Evolutionary conservation across 2,888 invertebrate genomes (phyloP).

Genomic region (Melinaea marsaeus): DNA sequence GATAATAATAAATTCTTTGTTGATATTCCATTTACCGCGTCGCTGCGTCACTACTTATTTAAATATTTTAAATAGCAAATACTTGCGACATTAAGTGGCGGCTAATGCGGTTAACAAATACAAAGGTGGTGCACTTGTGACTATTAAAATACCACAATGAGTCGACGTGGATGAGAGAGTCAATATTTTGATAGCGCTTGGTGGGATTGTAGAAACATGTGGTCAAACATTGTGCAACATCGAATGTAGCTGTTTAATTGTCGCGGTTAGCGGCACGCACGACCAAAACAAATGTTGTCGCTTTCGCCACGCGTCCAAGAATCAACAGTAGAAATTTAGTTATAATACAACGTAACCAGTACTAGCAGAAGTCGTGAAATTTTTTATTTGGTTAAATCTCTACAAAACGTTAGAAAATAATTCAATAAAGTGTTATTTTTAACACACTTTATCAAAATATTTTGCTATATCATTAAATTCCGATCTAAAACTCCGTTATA

Average conservation of each 20-base stretch:
- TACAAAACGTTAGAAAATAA: no score
- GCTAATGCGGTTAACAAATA: conserved; percentile 71
- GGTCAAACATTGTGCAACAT: conserved; percentile 74
- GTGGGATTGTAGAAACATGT: conserved; percentile 65
- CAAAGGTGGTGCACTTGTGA: conserved; percentile 61
- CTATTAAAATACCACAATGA: conserved; percentile 62
- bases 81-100: conserved; percentile 59
- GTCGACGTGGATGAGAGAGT: conserved; percentile 69
- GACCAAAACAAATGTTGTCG: conserved; percentile 51
- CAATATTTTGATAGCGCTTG: conserved; percentile 75
- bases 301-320: conserved; percentile 46
- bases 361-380: no score
- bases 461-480: not conserved
- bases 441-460: not conserved
- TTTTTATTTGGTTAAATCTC: no score
- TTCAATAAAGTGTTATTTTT: not conserved
- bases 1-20: conserved; percentile 59
- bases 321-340: not conserved
- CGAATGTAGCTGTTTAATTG: conserved; percentile 55
- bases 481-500: not conserved
- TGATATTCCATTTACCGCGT: conserved; percentile 43
- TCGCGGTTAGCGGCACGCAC: conserved; percentile 50
- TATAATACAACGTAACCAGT: no score
- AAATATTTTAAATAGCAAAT: conserved; percentile 64
- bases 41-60: conserved; percentile 51